Conservation (phyloP, 2,797 vertebrate species). For the Sandelia bainsii region DNA sequence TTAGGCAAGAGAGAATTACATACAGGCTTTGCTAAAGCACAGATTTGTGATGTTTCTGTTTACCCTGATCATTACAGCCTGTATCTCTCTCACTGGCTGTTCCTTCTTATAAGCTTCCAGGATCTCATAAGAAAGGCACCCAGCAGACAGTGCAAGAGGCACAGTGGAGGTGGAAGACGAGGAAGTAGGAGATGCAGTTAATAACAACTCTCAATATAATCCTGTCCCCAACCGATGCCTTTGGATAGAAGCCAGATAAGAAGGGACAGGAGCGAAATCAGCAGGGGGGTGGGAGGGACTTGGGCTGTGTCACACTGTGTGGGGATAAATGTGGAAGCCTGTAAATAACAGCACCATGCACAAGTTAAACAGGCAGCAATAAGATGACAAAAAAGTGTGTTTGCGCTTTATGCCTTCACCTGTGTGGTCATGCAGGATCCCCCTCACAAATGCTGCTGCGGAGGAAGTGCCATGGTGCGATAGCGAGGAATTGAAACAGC, state of each 20-base stretch:
- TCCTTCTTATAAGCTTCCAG: conserved; percentile 44
- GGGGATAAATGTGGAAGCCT: conserved; percentile 64
- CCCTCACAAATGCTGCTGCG: not conserved
- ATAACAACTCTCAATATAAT: conserved; percentile 80
- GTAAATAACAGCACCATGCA: conserved; percentile 63
- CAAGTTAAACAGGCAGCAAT: conserved; percentile 58
- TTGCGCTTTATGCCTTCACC: conserved; percentile 13
- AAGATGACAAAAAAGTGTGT: conserved; percentile 35
- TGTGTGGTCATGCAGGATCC: conserved; percentile 27
- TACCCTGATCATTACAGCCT: conserved; percentile 37
- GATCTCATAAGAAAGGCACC: conserved; percentile 54
- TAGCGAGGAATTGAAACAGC: conserved; percentile 6
- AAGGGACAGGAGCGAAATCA: conserved; percentile 66
- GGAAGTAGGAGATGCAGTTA: conserved; percentile 72
- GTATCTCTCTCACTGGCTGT: conserved; percentile 30
- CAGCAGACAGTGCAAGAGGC: conserved; percentile 59
- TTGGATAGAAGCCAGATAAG: conserved; percentile 74
- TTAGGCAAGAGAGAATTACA: not conserved
- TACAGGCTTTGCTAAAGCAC: conserved; percentile 1
- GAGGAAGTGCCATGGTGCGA: conserved; percentile 21
- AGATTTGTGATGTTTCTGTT: conserved; percentile 30
- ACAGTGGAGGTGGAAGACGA: conserved; percentile 59
- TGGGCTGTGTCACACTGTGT: conserved; percentile 38
- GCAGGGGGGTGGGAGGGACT: conserved; percentile 44
- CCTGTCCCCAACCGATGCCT: conserved; percentile 71